phyloP scores from a whole-genome alignment of 2,797 vertebrate genomes.

The Eulemur rubriventer region DNA sequence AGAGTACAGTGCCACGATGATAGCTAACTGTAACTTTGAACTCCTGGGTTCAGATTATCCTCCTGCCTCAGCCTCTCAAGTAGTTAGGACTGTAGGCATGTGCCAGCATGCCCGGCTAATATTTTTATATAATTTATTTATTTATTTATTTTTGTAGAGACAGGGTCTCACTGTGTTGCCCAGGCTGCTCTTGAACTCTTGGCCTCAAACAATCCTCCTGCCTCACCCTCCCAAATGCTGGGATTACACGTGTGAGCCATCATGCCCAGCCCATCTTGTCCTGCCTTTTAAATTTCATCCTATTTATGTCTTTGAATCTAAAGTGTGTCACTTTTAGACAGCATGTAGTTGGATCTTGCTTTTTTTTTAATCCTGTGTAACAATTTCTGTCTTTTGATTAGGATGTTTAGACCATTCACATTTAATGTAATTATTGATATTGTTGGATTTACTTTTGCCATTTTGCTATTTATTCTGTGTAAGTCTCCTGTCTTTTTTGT shows the following conservation, averaged over 20 bases:
- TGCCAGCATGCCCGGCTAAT: too few relatives aligned
- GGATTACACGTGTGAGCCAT: too few relatives aligned
- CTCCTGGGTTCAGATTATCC: background rate
- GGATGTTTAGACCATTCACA: background rate
- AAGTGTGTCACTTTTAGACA: background rate
- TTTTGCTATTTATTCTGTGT: background rate
- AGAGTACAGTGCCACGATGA: background rate
- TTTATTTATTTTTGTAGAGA: too few relatives aligned
- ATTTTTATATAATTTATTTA: too few relatives aligned
- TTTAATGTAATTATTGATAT: background rate
- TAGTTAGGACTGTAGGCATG: too few relatives aligned
- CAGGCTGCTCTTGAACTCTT: too few relatives aligned
- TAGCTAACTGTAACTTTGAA: background rate
- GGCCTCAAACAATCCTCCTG: too few relatives aligned
- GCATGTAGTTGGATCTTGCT: background rate
- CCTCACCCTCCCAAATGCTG: too few relatives aligned
- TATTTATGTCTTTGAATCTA: conserved; percentile 14
- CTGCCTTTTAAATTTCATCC: background rate
- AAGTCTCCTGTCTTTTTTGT: background rate
- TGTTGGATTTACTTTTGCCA: background rate
- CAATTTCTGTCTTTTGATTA: background rate
- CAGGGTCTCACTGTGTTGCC: too few relatives aligned
- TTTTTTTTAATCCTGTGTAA: background rate
- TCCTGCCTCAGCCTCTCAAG: background rate
- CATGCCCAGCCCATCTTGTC: background rate